phyloP scores from a whole-genome alignment of 2,888 invertebrate species.

The Lordiphosa fenestrarum region DNA sequence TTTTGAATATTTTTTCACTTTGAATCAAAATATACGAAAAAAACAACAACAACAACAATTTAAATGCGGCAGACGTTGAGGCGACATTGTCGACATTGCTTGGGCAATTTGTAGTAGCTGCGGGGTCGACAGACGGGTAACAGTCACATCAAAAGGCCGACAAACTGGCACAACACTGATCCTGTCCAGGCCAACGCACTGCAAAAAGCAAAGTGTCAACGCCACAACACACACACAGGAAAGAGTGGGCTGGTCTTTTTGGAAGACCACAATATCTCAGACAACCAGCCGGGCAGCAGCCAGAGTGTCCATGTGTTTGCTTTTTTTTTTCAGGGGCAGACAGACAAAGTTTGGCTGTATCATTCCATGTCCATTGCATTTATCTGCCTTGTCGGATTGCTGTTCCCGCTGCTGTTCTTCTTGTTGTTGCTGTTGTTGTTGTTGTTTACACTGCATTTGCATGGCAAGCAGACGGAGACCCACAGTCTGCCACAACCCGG shows the following conservation, averaged over 20 bases:
- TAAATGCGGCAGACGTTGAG: slow-evolving; percentile 46
- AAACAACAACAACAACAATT: slow-evolving; percentile 31
- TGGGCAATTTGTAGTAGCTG: slow-evolving; percentile 48
- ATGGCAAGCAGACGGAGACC: slow-evolving; percentile 27
- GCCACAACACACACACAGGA: slow-evolving; percentile 23
- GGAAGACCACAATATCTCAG: slow-evolving; percentile 60
- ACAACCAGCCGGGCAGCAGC: slow-evolving; percentile 24
- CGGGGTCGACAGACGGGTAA: neutral
- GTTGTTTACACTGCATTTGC: slow-evolving; percentile 48
- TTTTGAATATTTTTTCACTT: slow-evolving; percentile 69
- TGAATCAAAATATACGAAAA: slow-evolving; percentile 53
- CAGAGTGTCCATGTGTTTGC: slow-evolving; percentile 18
- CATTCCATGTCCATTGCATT: slow-evolving; percentile 31
- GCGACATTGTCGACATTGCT: slow-evolving; percentile 33
- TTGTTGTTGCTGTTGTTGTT: slow-evolving; percentile 18
- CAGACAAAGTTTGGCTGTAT: slow-evolving; percentile 26
- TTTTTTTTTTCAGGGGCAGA: too few relatives aligned
- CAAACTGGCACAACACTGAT: slow-evolving; percentile 51
- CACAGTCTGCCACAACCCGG: slow-evolving; percentile 43
- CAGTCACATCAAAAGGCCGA: slow-evolving; percentile 65
- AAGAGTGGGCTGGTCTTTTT: slow-evolving; percentile 3
- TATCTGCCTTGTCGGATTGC: slow-evolving; percentile 47
- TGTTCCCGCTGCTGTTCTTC: slow-evolving; percentile 14
- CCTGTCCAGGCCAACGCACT: slow-evolving; percentile 25
- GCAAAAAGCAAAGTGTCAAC: slow-evolving; percentile 42